Conservation (phyloP, 2,113 vertebrate genomes). For the Lophochroa leadbeateri region DNA sequence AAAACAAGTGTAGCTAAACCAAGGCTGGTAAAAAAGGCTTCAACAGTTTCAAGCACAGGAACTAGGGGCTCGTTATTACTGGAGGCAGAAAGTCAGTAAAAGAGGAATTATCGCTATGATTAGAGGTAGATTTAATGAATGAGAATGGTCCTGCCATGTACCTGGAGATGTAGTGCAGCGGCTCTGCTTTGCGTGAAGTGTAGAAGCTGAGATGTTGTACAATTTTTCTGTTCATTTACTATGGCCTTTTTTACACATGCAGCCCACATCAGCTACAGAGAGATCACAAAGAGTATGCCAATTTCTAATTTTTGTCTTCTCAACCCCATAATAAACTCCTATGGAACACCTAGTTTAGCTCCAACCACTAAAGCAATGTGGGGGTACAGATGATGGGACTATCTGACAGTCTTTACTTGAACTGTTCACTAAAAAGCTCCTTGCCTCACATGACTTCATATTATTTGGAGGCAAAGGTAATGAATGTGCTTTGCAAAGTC, state of each 20-base stretch:
- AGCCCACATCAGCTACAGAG: background rate
- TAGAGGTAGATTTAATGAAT: background rate
- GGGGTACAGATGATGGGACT: background rate
- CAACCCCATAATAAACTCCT: background rate
- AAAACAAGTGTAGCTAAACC: background rate
- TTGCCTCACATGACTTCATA: background rate
- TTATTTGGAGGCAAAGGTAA: background rate
- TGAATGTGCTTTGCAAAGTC: background rate
- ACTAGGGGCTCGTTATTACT: background rate
- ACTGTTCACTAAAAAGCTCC: background rate
- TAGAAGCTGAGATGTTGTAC: background rate
- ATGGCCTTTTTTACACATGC: background rate
- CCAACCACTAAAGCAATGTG: fast-evolving
- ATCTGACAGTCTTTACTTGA: background rate
- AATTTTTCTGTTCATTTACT: background rate
- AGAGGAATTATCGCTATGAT: background rate
- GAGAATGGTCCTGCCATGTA: fast-evolving
- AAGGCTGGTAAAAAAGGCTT: background rate
- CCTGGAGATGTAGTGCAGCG: background rate
- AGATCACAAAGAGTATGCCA: background rate
- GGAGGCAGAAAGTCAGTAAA: background rate
- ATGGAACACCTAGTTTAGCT: background rate
- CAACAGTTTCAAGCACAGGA: background rate
- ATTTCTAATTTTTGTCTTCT: background rate
- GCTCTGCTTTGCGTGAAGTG: fast-evolving